These are phyloP conservation scores for Ophioninae sp. DNA, from an alignment of 2,888 invertebrate species.

Conservation along the genomic window DNA sequence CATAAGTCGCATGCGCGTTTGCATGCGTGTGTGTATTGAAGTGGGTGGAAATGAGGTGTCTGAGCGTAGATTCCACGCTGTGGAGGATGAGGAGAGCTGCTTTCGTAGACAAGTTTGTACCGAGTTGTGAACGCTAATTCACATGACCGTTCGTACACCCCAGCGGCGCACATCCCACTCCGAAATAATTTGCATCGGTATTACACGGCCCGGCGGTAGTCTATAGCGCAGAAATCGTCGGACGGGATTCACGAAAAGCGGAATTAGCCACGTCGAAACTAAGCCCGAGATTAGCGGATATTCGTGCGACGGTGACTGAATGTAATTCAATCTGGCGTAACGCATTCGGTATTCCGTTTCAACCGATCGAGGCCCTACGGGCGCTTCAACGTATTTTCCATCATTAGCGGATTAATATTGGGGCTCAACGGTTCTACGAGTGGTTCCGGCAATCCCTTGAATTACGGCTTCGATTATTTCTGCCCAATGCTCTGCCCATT, in stretches of 20 bases:
- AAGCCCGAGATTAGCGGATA: slow-evolving; percentile 54
- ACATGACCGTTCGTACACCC: slow-evolving; percentile 38
- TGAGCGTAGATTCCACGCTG: slow-evolving; percentile 28
- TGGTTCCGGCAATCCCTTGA: not conserved
- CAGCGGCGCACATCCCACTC: not conserved
- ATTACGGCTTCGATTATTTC: not conserved
- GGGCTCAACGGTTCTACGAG: slow-evolving; percentile 1
- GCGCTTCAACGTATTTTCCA: slow-evolving; percentile 22
- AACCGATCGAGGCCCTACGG: slow-evolving; percentile 12
- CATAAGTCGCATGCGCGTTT: not conserved
- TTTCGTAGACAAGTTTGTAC: slow-evolving; percentile 28
- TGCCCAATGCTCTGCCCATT: not conserved
- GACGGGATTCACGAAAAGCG: slow-evolving; percentile 31
- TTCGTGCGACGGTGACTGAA: slow-evolving; percentile 38
- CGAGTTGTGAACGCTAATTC: slow-evolving; percentile 51
- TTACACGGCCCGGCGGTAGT: slow-evolving; percentile 18
- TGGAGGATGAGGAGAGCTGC: slow-evolving; percentile 19
- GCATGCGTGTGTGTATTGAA: not conserved
- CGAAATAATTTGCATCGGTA: slow-evolving; percentile 60
- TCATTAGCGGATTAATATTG: slow-evolving; percentile 13
- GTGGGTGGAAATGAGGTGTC: not conserved
- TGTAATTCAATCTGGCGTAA: slow-evolving; percentile 53
- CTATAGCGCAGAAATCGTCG: not conserved
- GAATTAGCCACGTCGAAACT: slow-evolving; percentile 27
- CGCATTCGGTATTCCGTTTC: slow-evolving; percentile 49